Evolutionary conservation across 2,113 vertebrate species (phyloP).

Genomic region (Corythoichthys haematopterus): DNA sequence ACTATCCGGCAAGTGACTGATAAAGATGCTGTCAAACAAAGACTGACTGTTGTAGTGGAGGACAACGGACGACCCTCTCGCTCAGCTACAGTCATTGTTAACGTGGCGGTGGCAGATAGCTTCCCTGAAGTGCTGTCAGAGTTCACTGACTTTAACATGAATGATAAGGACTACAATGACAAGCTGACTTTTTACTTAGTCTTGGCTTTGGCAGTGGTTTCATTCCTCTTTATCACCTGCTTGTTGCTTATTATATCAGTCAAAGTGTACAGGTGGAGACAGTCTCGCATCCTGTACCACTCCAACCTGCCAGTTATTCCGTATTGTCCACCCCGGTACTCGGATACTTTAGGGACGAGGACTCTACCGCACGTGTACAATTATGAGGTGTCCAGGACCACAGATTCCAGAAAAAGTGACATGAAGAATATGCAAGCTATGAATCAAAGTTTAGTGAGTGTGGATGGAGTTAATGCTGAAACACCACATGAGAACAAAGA

Average conservation of each 20-base stretch:
- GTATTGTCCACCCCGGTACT: no score
- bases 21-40: slow-evolving; percentile 59
- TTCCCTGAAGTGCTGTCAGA: no score
- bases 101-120: background rate
- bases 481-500: slow-evolving; percentile 5
- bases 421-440: slow-evolving; percentile 13
- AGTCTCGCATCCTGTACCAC: no score
- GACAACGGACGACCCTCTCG: slow-evolving; percentile 21
- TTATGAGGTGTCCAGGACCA: slow-evolving; percentile 37
- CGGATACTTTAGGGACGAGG: no score
- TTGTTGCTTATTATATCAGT: no score
- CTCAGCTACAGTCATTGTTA: slow-evolving; percentile 18
- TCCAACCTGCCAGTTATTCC: no score
- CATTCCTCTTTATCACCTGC: no score
- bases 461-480: slow-evolving; percentile 30
- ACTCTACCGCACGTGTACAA: slow-evolving; percentile 20
- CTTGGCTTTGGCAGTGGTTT: no score
- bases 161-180: no score
- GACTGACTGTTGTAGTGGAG: slow-evolving; percentile 17
- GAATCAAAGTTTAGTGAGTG: slow-evolving; percentile 39
- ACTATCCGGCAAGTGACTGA: slow-evolving; percentile 52
- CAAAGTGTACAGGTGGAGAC: no score
- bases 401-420: slow-evolving; percentile 43
- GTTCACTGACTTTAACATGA: no score
- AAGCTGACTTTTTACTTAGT: no score